Conservation (phyloP, 2,888 invertebrate genomes). For the Seira ritae region DNA sequence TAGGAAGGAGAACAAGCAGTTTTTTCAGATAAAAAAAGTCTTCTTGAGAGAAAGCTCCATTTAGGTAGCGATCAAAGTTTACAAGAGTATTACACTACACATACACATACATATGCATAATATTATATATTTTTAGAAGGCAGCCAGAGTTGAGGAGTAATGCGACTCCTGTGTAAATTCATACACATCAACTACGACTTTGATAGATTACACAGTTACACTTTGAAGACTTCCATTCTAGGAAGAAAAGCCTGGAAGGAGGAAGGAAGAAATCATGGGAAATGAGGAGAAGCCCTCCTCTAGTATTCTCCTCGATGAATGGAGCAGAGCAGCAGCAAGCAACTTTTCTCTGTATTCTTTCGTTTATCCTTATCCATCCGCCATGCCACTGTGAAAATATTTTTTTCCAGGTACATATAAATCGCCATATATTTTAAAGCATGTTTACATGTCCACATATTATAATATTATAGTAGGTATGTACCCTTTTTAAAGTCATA, state of each 20-base stretch:
- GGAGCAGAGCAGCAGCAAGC: not conserved
- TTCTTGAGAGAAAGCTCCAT: not conserved
- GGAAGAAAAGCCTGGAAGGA: not conserved
- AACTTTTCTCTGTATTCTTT: not conserved
- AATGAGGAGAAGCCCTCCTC: conserved; percentile 31
- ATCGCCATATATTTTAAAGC: not conserved
- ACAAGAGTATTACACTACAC: not conserved
- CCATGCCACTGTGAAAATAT: too few relatives aligned
- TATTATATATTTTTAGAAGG: not conserved
- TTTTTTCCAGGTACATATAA: not conserved
- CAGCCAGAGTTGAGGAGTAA: not conserved
- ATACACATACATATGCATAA: not conserved
- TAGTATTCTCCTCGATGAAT: conserved; percentile 25
- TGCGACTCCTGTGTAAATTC: conserved; percentile 58
- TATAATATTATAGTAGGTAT: too few relatives aligned
- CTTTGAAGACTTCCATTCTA: conserved; percentile 61
- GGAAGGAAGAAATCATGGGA: conserved; percentile 55
- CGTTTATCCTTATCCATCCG: too few relatives aligned
- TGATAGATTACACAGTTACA: conserved; percentile 69
- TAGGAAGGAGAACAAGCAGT: not conserved
- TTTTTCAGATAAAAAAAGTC: not conserved
- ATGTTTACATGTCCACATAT: too few relatives aligned
- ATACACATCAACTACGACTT: conserved; percentile 67
- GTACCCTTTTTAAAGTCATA: not conserved
- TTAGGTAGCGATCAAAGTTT: conserved; percentile 1